Evolutionary conservation across 2,888 invertebrate genomes (phyloP).

Genomic region (Drosophila monieri): DNA sequence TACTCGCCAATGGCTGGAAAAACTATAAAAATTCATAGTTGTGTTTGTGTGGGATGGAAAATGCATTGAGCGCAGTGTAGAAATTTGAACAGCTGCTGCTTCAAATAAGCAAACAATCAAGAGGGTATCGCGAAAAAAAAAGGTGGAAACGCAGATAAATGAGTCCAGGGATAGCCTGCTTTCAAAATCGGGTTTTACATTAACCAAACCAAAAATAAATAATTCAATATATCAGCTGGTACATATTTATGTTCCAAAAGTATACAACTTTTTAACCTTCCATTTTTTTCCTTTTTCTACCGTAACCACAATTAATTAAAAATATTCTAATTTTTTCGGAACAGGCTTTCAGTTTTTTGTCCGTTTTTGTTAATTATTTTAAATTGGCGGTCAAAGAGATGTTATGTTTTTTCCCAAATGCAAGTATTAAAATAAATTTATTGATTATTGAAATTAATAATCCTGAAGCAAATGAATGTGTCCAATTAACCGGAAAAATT

Average conservation of each 20-base stretch:
- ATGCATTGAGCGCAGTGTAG: conserved; percentile 32
- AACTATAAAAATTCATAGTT: conserved; percentile 36
- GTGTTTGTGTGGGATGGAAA: conserved; percentile 9
- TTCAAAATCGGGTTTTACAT: conserved; percentile 24
- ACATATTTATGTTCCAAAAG: conserved; percentile 8
- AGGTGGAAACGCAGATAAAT: not conserved
- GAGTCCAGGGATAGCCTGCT: conserved; percentile 1
- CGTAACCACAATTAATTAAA: conserved; percentile 27
- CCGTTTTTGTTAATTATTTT: conserved; percentile 8
- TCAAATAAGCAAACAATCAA: conserved; percentile 43
- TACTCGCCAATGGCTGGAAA: conserved; percentile 60
- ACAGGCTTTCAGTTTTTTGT: not conserved
- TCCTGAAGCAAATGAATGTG: not conserved
- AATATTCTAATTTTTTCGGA: not conserved
- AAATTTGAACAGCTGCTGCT: conserved; percentile 66
- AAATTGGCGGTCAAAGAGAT: not conserved
- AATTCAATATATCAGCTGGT: conserved; percentile 3
- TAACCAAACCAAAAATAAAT: conserved; percentile 34
- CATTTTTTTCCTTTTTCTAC: not conserved
- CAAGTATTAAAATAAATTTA: not conserved
- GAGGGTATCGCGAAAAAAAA: conserved; percentile 13
- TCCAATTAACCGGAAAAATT: not conserved
- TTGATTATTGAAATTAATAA: conserved; percentile 6
- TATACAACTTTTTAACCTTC: not conserved
- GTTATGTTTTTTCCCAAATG: not conserved